These are phyloP conservation scores for Dicentrarchus labrax DNA, from an alignment of 2,113 vertebrate genomes.

Conservation along the genomic window DNA sequence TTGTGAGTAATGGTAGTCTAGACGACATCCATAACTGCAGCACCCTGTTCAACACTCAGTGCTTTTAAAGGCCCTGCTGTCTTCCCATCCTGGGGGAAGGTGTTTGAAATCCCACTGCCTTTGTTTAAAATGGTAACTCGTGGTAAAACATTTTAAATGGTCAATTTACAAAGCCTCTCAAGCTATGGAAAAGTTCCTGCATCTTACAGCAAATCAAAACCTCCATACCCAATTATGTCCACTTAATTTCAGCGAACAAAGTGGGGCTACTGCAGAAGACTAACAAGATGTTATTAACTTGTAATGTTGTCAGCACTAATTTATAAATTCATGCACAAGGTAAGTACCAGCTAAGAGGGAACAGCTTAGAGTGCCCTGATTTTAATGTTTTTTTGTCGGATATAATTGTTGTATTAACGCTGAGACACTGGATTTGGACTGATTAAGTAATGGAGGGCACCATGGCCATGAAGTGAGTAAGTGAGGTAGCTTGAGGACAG, in stretches of 20 bases:
- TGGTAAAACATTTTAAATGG: not conserved
- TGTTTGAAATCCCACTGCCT: not conserved
- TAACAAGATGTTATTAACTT: not conserved
- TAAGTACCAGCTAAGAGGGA: not conserved
- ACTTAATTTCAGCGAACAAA: not conserved
- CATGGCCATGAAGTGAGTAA: too few species aligned
- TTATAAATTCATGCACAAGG: not conserved
- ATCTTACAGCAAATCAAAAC: not conserved
- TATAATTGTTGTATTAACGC: not conserved
- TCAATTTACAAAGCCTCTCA: not conserved
- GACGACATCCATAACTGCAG: constrained; percentile 51
- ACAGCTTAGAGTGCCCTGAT: not conserved
- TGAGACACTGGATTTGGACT: not conserved
- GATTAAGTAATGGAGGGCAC: not conserved
- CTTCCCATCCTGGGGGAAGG: constrained; percentile 24
- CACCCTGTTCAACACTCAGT: constrained; percentile 37
- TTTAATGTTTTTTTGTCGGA: not conserved
- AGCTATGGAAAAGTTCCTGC: not conserved
- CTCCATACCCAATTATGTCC: not conserved
- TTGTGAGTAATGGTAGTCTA: constrained; percentile 68
- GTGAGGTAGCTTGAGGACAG: not conserved
- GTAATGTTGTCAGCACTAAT: not conserved
- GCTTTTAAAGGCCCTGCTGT: constrained; percentile 58
- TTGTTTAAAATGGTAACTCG: not conserved
- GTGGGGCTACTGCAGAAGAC: not conserved